Evolutionary conservation across 2,797 vertebrate species (phyloP), one percentile per base, ranked within the genome.

Genomic region (Clarias laeviceps): DNA sequence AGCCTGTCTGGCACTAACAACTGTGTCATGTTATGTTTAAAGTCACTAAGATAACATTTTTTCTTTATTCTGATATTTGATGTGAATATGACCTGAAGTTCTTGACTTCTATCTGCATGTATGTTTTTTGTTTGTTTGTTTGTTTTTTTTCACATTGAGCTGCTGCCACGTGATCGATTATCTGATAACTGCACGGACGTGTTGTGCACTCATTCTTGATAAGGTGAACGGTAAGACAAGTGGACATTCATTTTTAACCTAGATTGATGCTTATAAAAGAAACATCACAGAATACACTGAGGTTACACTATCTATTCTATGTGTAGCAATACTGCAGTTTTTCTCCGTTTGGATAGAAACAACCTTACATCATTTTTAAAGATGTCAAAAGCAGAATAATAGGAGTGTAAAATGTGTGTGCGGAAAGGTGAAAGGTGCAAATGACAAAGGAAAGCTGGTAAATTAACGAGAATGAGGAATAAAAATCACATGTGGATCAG

Each of bases 401-500:
- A 45, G 24, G 22, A 5, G 27, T 61, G 27, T 4, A 45, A 80
- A 45, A 50, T 27, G 8, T 80, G 7, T 64, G 24, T n/a, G 27
- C 29, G 20, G 54, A 50, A 56, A 73, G 20, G n/a, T 61, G 32
- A 69, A 24, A 66, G 27, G 22, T 34, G 15, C 14, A 70, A 64
- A 50, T 12, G 22, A 22, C 17, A 45, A 50, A 59, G 34, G 15
- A 50, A 80, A 45, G 78, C 34, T 61, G 18, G 32, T 27, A 29
- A 54, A 40, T 82, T 34, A 83, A 72, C n/a, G 29, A 54, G 57
- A 64, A 76, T 74, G 57, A 73, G 70, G n/a, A 65, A 76, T 83
- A 82, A 74, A 45, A 85, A 85, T 56, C 34, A 65, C 83, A 45
- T 56, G 18, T 20, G 4, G 76, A 87, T 83, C 69, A 50, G 80